Percentiles rank a stretch among this genome's conserved stretches.
Evolutionary conservation across 2,113 vertebrate species (phyloP).

Genomic region (Panthera tigris): DNA sequence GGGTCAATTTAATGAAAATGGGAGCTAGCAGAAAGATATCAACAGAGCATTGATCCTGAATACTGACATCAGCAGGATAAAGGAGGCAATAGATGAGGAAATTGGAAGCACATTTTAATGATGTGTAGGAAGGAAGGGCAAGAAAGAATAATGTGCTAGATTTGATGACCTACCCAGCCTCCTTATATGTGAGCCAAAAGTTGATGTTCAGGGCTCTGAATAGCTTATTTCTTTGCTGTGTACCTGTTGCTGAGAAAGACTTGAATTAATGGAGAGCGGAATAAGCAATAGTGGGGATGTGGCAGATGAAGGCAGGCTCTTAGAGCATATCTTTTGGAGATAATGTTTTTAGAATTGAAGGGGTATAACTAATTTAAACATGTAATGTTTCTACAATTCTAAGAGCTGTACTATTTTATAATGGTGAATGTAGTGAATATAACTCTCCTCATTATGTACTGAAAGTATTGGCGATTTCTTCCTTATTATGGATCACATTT

Average conservation of each 20-base stretch:
- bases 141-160: not conserved
- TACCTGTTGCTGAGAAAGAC: not conserved
- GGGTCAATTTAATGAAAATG: not conserved
- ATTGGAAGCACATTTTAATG: not conserved
- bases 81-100: not conserved
- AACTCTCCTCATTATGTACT: not conserved
- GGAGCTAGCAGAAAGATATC: not conserved
- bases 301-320: not conserved
- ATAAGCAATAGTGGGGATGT: not conserved
- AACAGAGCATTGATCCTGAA: not conserved
- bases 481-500: not conserved
- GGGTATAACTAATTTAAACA: not conserved
- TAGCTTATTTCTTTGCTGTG: not conserved
- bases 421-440: not conserved
- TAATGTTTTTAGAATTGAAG: not conserved
- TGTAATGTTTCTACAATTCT: not conserved
- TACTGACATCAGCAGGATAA: not conserved
- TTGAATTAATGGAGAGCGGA: not conserved
- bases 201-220: not conserved
- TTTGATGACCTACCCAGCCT: not conserved
- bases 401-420: not conserved
- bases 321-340: not conserved
- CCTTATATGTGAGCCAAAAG: not conserved
- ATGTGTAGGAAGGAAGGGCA: not conserved
- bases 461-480: not conserved